These are phyloP conservation scores for Anaspis maculata DNA, from an alignment of 2,888 invertebrate species.

Conservation along the genomic window DNA sequence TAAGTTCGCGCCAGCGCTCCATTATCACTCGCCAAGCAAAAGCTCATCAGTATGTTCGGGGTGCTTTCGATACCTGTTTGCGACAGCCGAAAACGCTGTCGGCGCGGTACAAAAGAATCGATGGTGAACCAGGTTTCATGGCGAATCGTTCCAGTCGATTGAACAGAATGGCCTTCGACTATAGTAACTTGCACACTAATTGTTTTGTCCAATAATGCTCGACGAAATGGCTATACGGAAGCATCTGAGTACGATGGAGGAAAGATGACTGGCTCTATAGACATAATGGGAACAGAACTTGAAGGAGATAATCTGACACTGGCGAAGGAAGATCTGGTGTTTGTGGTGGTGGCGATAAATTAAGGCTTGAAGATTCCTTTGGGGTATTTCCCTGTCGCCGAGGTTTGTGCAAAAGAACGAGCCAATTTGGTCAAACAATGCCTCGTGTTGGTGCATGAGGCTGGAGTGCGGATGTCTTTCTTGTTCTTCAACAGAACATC, in stretches of 20 bases:
- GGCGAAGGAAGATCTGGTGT: conserved; percentile 14
- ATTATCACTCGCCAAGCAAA: conserved; percentile 9
- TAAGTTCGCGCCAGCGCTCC: conserved; percentile 5
- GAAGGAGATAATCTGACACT: conserved; percentile 1
- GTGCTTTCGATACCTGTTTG: conserved; percentile 5
- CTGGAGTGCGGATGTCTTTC: conserved; percentile 4
- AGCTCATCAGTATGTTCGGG: conserved; percentile 7
- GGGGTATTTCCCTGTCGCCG: conserved; percentile 19
- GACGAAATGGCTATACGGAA: conserved; percentile 2
- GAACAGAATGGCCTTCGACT: too few species aligned
- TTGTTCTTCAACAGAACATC: conserved; percentile 12
- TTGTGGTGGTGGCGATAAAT: conserved; percentile 18
- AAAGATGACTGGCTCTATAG: neutral
- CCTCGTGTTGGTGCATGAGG: conserved; percentile 4
- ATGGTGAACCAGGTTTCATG: conserved; percentile 17
- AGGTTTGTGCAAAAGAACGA: conserved; percentile 10
- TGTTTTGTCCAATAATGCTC: neutral
- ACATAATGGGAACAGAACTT: neutral
- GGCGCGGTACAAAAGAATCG: conserved; percentile 15
- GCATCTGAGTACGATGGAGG: neutral
- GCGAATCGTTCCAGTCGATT: conserved; percentile 15
- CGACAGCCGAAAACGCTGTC: conserved; percentile 17
- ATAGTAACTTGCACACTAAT: conserved; percentile 3
- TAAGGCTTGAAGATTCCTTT: conserved; percentile 15
- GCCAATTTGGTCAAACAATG: conserved; percentile 11